phyloP scores from a whole-genome alignment of 2,888 invertebrate genomes.

The Phalangium opilio region DNA sequence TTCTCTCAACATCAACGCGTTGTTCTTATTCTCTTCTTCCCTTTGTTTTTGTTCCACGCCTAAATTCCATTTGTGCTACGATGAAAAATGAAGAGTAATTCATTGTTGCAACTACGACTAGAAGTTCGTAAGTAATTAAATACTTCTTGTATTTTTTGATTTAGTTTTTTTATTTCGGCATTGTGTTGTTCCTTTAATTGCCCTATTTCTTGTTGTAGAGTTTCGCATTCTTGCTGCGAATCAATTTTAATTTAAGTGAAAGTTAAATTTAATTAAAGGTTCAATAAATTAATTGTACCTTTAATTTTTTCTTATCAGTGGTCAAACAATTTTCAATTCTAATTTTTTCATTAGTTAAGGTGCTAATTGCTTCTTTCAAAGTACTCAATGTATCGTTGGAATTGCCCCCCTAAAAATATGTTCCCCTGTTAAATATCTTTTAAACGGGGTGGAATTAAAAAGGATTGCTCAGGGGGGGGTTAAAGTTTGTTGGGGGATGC shows the following conservation, averaged over 20 bases:
- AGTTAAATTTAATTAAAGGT: background rate
- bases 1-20: constrained; percentile 61
- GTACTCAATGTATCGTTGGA: constrained; percentile 16
- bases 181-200: constrained; percentile 22
- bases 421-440: too few relatives aligned
- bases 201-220: constrained; percentile 24
- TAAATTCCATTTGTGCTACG: constrained; percentile 49
- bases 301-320: constrained; percentile 34
- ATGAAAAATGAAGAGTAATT: too few relatives aligned
- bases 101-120: too few relatives aligned
- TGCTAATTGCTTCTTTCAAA: constrained; percentile 43
- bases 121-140: too few relatives aligned
- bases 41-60: constrained; percentile 61
- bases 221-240: constrained; percentile 31
- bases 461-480: too few relatives aligned
- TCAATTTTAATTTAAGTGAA: background rate
- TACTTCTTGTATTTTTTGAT: constrained; percentile 26
- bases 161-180: constrained; percentile 20
- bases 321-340: constrained; percentile 70
- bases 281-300: constrained; percentile 22
- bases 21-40: constrained; percentile 62
- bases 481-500: too few relatives aligned
- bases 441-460: too few relatives aligned
- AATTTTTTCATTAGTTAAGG: constrained; percentile 63
- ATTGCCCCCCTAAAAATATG: too few relatives aligned